Evolutionary conservation across 2,888 invertebrate genomes (phyloP).

Genomic region (Molanna angustata): DNA sequence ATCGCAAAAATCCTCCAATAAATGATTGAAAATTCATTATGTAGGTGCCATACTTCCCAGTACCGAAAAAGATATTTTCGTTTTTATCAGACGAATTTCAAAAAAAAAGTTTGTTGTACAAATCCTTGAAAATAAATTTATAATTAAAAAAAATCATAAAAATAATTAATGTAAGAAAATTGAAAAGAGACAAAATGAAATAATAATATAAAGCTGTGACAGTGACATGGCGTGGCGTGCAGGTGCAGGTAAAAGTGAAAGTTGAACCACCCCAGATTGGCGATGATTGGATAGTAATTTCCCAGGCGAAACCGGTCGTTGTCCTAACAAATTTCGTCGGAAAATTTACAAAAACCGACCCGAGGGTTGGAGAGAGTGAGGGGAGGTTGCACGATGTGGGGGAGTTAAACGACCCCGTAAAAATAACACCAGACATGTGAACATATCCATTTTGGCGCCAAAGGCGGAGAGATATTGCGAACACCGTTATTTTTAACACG

Average conservation of each 20-base stretch:
- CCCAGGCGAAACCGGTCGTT: conserved; percentile 4
- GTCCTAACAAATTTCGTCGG: conserved; percentile 8
- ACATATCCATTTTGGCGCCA: conserved; percentile 26
- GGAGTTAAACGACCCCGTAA: conserved; percentile 13
- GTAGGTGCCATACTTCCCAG: too few relatives aligned
- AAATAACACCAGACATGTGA: conserved; percentile 22
- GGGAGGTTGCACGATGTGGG: neutral
- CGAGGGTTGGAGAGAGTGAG: conserved; percentile 2
- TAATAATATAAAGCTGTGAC: neutral
- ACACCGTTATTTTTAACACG: too few relatives aligned
- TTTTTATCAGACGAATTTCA: too few relatives aligned
- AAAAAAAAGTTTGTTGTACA: too few relatives aligned
- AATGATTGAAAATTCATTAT: too few relatives aligned
- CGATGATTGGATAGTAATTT: too few relatives aligned
- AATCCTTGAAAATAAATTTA: too few relatives aligned
- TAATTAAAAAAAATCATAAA: neutral
- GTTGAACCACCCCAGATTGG: too few relatives aligned
- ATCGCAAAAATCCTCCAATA: too few relatives aligned
- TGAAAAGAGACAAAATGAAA: neutral
- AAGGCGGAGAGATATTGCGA: conserved; percentile 18
- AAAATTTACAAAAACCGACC: conserved; percentile 8
- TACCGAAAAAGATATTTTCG: too few relatives aligned
- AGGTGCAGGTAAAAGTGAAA: too few relatives aligned
- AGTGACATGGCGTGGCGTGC: neutral
- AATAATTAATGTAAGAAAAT: neutral